Base-by-base conservation (phyloP, 2,797 vertebrate species). In the Otus scops region DNA sequence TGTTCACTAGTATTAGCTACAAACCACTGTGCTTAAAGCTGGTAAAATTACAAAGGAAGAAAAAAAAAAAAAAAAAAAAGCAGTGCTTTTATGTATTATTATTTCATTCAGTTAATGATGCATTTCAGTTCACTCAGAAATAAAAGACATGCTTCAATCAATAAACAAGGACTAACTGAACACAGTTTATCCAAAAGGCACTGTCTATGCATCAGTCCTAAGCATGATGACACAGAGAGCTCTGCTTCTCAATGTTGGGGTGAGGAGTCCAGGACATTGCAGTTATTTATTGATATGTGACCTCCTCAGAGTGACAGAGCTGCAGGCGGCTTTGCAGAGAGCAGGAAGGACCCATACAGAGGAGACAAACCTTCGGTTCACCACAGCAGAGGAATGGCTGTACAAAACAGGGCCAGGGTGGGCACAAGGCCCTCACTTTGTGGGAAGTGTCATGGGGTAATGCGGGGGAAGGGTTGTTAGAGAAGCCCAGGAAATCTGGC, bases 21-120 rank as follows among this genome's bases (percentile, higher is more conserved):
- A 68, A 88, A 80, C 10, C 9, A 50, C 32, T 9, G 9, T 71
- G 34, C 11, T 92, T 91, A 68, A 92, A 83, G 38, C 38, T 85
- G 57, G 53, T 32, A 61, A 89, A 93, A 87, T 74, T 71, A 79
- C 61, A 91, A 8, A 4, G 10, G 3, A 1, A 1, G 8, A 10
- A 50, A 13, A 43, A 43, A 50, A 78, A 43, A 34, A 45, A 65
- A 24, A 26, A 23, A 54, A 60, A 41, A 41, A 61, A 36, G 0
- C 60, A 57, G 7, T 20, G 39, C 18, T 82, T 95, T 90, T 80
- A 74, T 19, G 13, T 85, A 51, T 51, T 93, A 45, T 81, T 96
- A 96, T 94, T 93, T 88, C n/a, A 28, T 93, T 89, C 61, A 70
- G 63, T 85, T 96, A 74, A 84, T 85, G 77, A 77, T 83, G 68